Evolutionary conservation across 2,888 invertebrate genomes (phyloP), one percentile per base, ranked within the genome.

Genomic region (Scrobipalpa atriplicella): DNA sequence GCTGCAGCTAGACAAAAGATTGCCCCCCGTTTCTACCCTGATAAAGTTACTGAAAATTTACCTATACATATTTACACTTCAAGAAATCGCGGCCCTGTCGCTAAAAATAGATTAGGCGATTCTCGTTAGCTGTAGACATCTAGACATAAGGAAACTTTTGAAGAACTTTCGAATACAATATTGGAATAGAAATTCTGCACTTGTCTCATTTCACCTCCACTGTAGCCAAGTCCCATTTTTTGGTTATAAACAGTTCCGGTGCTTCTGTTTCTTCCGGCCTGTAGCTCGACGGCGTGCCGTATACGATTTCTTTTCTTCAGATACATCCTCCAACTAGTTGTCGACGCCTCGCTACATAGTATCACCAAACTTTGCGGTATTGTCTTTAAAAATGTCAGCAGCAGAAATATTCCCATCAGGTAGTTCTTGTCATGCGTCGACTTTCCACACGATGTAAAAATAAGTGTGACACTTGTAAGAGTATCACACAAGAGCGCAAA

Each of bases 401-500:
- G 9, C 7, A 58, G 38, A 6, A 58, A 16, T 16, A 58, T 38
- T 36, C 38, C 13, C 38, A 58, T 13, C 10, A 58, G 11, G 2
- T 8, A 9, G 6, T 58, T 38, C 5, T 10, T 58, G 29, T 3
- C 5, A 3, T 29, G 29, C 18, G 16, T 19, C 8, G 19, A 52
- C 8, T 38, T 38, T 16, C 58, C 58, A 18, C 58, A 38, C 8
- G 8, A 8, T 0, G n/a, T n/a, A 2, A 52, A 38, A 54, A 52
- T 13, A 41, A 39, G 9, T 52, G 39, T 21, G 7, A 11, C 51
- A 36, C 61, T 62, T 16, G 65, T 56, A 0, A 67, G n/a, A 11
- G 62, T 41, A 41, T 68, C 68, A 47, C 58, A 65, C 0, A 66
- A 16, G 16, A 68, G 39, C 38, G 63, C 62, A 8, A 68, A 29